phyloP scores from a whole-genome alignment of 2,888 invertebrate genomes.

The Hydrotaea cyrtoneurina region DNA sequence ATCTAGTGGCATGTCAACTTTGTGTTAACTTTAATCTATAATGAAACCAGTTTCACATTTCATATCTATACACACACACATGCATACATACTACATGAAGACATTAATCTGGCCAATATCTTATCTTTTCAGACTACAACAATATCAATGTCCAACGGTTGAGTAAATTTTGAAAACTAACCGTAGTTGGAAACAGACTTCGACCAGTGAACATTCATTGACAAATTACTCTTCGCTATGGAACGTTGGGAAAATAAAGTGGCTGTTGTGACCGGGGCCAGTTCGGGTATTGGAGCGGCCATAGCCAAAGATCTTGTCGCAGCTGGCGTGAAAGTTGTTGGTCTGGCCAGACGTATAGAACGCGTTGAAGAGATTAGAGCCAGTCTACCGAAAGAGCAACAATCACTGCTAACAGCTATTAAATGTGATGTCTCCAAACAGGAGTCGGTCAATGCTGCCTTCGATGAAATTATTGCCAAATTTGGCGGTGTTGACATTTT shows the following conservation, averaged over 20 bases:
- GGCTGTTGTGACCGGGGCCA: conserved; percentile 85
- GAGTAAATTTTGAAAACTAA: no score
- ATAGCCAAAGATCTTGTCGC: conserved; percentile 80
- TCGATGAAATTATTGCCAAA: conserved; percentile 81
- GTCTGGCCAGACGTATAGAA: conserved; percentile 82
- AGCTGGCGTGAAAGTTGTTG: conserved; percentile 82
- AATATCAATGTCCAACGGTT: neutral
- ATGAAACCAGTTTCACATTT: no score
- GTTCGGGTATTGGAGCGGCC: conserved; percentile 83
- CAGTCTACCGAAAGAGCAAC: conserved; percentile 68
- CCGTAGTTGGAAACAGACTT: neutral
- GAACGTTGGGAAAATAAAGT: conserved; percentile 84
- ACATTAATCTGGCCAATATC: no score
- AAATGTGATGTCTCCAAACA: conserved; percentile 82
- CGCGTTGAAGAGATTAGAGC: conserved; percentile 76
- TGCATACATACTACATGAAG: no score
- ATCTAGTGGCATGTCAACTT: no score
- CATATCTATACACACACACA: no score
- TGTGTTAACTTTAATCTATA: no score
- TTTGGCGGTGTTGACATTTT: conserved; percentile 83
- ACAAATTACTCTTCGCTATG: conserved; percentile 74
- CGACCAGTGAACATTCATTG: neutral
- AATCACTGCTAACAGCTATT: conserved; percentile 74
- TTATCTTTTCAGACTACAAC: neutral
- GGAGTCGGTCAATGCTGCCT: conserved; percentile 82